These are phyloP conservation scores for Drosophila lacteicornis DNA, from an alignment of 1,140 invertebrate species.

Conservation along the genomic window DNA sequence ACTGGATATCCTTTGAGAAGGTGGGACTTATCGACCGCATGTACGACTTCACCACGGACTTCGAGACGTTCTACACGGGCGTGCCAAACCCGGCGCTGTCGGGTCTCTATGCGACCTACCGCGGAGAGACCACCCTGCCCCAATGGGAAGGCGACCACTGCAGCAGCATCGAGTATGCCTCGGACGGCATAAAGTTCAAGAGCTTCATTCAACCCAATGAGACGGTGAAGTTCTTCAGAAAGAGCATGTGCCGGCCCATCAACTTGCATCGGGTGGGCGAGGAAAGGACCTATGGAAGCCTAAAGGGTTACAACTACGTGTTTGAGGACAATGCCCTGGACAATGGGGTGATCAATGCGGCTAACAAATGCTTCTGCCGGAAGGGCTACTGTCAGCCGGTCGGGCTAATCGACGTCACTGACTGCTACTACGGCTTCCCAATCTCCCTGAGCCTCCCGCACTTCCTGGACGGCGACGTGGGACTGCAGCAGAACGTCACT, in stretches of 20 bases:
- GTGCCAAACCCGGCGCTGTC: slow-evolving; percentile 87
- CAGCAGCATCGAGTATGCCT: slow-evolving; percentile 90
- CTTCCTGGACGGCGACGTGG: slow-evolving; percentile 91
- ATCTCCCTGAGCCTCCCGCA: slow-evolving; percentile 95
- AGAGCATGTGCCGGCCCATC: slow-evolving; percentile 92
- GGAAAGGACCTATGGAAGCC: slow-evolving; percentile 85
- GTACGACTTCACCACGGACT: slow-evolving; percentile 93
- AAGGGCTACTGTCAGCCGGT: slow-evolving; percentile 88
- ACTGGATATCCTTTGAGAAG: slow-evolving; percentile 93
- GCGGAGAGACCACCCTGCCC: slow-evolving; percentile 89
- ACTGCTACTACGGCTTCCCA: slow-evolving; percentile 94
- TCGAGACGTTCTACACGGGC: slow-evolving; percentile 92
- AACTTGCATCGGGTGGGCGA: slow-evolving; percentile 88
- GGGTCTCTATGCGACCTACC: slow-evolving; percentile 91
- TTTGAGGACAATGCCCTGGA: slow-evolving; percentile 91
- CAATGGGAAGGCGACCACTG: slow-evolving; percentile 91
- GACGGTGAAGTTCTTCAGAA: slow-evolving; percentile 91
- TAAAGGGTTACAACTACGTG: slow-evolving; percentile 88
- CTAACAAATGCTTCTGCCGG: slow-evolving; percentile 92
- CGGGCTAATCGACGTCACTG: slow-evolving; percentile 91
- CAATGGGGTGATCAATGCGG: slow-evolving; percentile 88
- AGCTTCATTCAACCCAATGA: slow-evolving; percentile 89
- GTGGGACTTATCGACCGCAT: slow-evolving; percentile 93
- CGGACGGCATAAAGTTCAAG: slow-evolving; percentile 94
- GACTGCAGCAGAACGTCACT: slow-evolving; percentile 88